Evolutionary conservation across 2,113 vertebrate genomes (phyloP).

Genomic region (Marcusenius ussheri): DNA sequence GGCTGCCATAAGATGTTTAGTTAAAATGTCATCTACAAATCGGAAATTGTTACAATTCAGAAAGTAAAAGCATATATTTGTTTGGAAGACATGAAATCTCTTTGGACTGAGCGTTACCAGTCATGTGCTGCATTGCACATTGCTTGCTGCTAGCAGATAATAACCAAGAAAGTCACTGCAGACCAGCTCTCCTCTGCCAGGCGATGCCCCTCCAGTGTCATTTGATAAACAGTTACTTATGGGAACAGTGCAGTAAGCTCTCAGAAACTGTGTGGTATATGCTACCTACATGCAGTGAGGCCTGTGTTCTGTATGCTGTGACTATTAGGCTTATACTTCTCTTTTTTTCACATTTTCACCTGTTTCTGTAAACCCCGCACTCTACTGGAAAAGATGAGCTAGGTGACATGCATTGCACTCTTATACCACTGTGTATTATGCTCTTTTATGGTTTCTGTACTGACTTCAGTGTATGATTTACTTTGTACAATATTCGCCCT

Average conservation of each 20-base stretch:
- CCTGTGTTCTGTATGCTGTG: background rate
- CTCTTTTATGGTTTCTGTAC: background rate
- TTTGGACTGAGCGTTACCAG: too few relatives aligned
- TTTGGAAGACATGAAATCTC: background rate
- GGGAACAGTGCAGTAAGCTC: background rate
- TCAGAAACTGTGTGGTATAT: background rate
- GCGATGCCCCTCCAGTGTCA: background rate
- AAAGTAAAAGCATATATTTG: background rate
- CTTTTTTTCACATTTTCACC: conserved; percentile 28
- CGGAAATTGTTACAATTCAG: background rate
- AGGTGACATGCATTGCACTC: background rate
- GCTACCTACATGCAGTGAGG: too few relatives aligned
- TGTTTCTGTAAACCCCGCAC: background rate
- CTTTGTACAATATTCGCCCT: background rate
- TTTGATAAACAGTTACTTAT: conserved; percentile 8
- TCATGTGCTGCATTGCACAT: background rate
- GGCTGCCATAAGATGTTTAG: background rate
- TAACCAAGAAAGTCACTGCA: background rate
- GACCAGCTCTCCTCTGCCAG: background rate
- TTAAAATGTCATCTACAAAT: background rate
- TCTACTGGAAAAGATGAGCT: background rate
- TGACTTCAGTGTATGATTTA: background rate
- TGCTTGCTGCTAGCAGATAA: background rate
- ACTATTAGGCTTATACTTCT: background rate
- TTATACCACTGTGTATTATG: background rate